phyloP scores from a whole-genome alignment of 92 coral and sea anemone species.

The Epizoanthus rinbou region DNA sequence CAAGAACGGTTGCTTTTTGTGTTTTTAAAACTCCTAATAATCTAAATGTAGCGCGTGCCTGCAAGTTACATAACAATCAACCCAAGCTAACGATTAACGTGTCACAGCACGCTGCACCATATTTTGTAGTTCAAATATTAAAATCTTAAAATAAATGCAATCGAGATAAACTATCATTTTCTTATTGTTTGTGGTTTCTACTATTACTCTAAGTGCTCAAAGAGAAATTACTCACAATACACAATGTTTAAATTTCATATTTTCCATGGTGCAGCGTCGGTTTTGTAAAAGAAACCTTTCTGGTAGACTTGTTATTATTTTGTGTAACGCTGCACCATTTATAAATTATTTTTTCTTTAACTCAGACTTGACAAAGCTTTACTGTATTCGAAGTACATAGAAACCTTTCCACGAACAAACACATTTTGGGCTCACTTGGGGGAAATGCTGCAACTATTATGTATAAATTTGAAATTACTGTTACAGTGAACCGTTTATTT shows the following conservation, averaged over 20 bases:
- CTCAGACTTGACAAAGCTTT: not conserved
- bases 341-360: not conserved
- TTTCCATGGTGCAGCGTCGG: conserved; percentile 29
- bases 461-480: not conserved
- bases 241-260: not conserved
- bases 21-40: not conserved
- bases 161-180: not conserved
- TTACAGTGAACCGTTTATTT: conserved; percentile 18
- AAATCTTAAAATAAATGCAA: not conserved
- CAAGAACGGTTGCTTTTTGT: not conserved
- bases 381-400: not conserved
- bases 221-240: not conserved
- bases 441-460: not conserved
- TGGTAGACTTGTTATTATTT: not conserved
- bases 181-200: not conserved
- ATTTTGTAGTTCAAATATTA: not conserved
- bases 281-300: not conserved
- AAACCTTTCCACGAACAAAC: conserved; percentile 8
- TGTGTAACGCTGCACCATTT: conserved; percentile 16
- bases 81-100: not conserved
- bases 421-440: not conserved
- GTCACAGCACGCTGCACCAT: not conserved
- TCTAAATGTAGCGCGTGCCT: no score
- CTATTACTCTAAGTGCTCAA: not conserved
- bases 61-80: not conserved